Percentiles rank a stretch among this genome's conserved stretches.
Conservation (phyloP, 2,113 vertebrate genomes). For the Galbula dea region DNA sequence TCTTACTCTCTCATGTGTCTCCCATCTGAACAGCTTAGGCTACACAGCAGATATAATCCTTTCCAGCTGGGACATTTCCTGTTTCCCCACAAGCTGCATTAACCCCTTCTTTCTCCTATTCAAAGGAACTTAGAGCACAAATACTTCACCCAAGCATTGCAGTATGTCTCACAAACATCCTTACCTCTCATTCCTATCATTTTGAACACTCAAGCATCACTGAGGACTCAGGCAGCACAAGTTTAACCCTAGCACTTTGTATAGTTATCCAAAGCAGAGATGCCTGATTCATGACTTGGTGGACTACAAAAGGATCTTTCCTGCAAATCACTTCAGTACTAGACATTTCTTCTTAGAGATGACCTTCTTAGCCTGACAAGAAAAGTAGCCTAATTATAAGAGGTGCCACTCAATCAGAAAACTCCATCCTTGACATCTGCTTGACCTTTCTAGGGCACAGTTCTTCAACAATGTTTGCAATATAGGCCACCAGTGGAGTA, state of each 20-base stretch:
- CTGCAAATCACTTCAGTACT: neutral
- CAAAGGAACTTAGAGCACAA: neutral
- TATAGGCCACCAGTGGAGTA: neutral
- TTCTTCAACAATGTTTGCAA: neutral
- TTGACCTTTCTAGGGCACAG: neutral
- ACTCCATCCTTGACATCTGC: neutral
- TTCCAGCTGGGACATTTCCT: constrained; percentile 60
- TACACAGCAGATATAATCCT: constrained; percentile 18
- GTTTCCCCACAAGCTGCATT: constrained; percentile 17
- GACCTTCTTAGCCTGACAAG: neutral
- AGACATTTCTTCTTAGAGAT: neutral
- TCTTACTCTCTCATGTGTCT: constrained; percentile 45
- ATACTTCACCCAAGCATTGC: neutral
- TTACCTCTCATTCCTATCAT: neutral
- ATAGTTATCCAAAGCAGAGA: neutral
- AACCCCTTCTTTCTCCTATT: neutral
- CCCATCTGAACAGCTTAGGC: constrained; percentile 20
- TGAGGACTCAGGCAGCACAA: rapidly evolving
- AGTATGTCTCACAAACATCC: neutral
- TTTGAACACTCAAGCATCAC: neutral
- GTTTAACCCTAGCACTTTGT: neutral
- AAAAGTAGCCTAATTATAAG: neutral
- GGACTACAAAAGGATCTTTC: neutral
- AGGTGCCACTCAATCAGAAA: neutral
- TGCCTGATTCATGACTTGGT: neutral